Evolutionary conservation across 92 coral and sea anemone species (phyloP).

Genomic region (Epizoanthus illoricatus): DNA sequence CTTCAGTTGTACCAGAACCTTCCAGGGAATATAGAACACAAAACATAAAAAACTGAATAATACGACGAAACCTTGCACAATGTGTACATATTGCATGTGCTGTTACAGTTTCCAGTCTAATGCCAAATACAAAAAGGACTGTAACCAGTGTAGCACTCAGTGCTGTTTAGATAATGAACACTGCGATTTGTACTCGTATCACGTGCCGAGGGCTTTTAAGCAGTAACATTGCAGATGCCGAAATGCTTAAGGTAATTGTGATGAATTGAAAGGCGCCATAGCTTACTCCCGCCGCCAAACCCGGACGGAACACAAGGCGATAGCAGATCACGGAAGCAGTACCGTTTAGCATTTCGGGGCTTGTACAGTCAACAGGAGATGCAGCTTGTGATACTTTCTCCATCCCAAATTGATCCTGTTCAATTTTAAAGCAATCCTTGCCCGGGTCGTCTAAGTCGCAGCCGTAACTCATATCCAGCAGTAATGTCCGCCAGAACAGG

Average conservation of each 20-base stretch:
- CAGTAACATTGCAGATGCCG: conserved; percentile 1
- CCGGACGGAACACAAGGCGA: conserved; percentile 9
- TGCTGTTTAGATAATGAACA: background rate
- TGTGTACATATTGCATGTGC: background rate
- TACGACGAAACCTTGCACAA: background rate
- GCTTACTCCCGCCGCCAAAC: conserved; percentile 2
- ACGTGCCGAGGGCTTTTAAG: background rate
- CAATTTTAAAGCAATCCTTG: background rate
- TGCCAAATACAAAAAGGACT: background rate
- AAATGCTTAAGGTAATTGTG: conserved; percentile 4
- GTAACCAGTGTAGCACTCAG: background rate
- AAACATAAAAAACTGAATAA: background rate
- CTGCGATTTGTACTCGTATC: background rate
- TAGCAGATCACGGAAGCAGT: background rate
- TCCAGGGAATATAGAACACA: conserved; percentile 13
- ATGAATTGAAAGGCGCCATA: background rate
- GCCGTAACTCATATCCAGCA: background rate
- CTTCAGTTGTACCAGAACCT: background rate
- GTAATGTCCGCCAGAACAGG: conserved; percentile 3
- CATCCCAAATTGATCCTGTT: background rate
- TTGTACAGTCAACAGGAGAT: background rate
- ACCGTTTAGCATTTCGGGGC: background rate
- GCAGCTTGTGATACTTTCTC: background rate
- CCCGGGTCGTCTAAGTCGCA: background rate
- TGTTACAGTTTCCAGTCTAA: background rate